A percentile compares a stretch with the other conserved stretches of the same genome.
Conservation (phyloP, 1,140 invertebrate species). For the Saccostrea cuccullata region DNA sequence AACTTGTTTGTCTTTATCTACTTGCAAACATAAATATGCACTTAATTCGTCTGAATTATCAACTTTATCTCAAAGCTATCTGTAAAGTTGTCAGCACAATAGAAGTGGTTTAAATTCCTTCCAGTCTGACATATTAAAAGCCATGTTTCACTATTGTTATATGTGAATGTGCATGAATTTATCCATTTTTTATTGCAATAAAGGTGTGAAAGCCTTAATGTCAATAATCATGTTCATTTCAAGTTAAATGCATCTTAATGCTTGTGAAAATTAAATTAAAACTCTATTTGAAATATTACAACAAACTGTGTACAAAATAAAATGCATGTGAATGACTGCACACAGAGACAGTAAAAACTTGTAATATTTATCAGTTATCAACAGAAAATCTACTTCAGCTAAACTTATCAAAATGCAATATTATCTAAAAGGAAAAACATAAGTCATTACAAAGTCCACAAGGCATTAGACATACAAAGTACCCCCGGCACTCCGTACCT, state of each 20-base stretch:
- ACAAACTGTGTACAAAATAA: neutral
- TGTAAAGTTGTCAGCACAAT: neutral
- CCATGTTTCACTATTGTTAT: neutral
- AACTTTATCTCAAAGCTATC: neutral
- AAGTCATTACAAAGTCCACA: conserved; percentile 31
- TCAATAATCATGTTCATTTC: neutral
- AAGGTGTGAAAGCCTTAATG: neutral
- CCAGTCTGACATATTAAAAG: neutral
- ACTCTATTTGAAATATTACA: neutral
- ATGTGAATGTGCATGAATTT: neutral
- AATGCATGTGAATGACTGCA: conserved; percentile 19
- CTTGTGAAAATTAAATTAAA: neutral
- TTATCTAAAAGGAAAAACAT: neutral
- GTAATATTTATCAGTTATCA: conserved; percentile 30
- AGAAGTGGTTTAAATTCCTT: neutral
- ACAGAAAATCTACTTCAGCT: neutral
- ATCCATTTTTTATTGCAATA: neutral
- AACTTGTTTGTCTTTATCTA: too few species aligned
- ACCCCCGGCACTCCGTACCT: conserved; percentile 1
- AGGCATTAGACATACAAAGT: conserved; percentile 14
- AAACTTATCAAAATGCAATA: neutral
- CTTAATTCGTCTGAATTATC: too few species aligned
- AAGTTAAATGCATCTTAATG: neutral
- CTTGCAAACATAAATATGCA: too few species aligned
- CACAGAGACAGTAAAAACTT: neutral